These are phyloP conservation scores for Corythaeola cristata DNA, from an alignment of 2,113 vertebrate species.

Conservation along the genomic window DNA sequence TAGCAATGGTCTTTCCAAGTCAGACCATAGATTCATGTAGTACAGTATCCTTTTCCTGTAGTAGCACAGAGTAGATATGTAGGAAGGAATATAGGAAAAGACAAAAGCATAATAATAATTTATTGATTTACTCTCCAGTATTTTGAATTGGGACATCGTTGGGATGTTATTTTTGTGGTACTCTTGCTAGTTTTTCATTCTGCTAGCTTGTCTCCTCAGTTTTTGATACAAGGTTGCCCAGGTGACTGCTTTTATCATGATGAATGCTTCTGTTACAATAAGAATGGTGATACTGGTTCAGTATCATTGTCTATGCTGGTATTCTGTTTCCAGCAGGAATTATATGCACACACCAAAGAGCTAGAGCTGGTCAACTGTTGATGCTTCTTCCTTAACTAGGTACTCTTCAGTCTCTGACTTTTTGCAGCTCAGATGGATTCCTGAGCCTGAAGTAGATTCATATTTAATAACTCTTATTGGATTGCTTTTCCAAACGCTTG, in stretches of 20 bases:
- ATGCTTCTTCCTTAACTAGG: neutral
- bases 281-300: neutral
- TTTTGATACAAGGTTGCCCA: neutral
- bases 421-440: neutral
- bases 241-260: neutral
- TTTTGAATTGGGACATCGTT: neutral
- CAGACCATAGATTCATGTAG: neutral
- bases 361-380: neutral
- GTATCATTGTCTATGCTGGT: neutral
- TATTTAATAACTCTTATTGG: neutral
- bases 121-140: neutral
- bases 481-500: neutral
- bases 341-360: neutral
- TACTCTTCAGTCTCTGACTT: neutral
- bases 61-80: neutral
- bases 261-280: neutral
- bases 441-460: neutral
- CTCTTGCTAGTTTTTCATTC: neutral
- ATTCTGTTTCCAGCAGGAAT: neutral
- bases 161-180: neutral
- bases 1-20: neutral
- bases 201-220: neutral
- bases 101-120: neutral
- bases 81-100: neutral
- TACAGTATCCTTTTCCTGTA: neutral